These are phyloP conservation scores for Endomychus coccineus DNA, from an alignment of 2,888 invertebrate species.

Conservation along the genomic window DNA sequence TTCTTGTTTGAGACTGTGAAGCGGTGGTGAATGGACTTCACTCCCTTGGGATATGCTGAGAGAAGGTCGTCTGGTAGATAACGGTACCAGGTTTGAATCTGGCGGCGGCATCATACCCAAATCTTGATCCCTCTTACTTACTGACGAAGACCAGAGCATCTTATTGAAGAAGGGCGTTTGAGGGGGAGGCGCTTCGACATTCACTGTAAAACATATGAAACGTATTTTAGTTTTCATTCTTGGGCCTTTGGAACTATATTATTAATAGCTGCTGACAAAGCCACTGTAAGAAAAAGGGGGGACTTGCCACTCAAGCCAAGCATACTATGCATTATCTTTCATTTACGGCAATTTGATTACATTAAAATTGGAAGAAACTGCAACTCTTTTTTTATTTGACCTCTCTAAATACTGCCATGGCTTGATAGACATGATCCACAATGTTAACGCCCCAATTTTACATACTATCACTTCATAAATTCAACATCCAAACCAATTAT, in stretches of 20 bases:
- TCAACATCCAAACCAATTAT: slow-evolving; percentile 24
- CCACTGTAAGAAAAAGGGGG: slow-evolving; percentile 42
- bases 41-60: slow-evolving; percentile 49
- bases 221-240: slow-evolving; percentile 33
- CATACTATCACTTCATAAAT: slow-evolving; percentile 28
- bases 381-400: background rate
- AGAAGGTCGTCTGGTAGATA: slow-evolving; percentile 58
- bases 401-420: slow-evolving; percentile 25
- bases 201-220: slow-evolving; percentile 41
- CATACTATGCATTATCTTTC: slow-evolving; percentile 8
- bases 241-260: slow-evolving; percentile 18
- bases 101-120: slow-evolving; percentile 65
- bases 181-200: slow-evolving; percentile 29
- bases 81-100: slow-evolving; percentile 52
- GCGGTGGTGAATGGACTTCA: slow-evolving; percentile 50
- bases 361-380: background rate
- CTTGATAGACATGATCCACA: slow-evolving; percentile 44
- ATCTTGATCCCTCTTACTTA: slow-evolving; percentile 49
- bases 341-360: slow-evolving; percentile 1
- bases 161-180: slow-evolving; percentile 30
- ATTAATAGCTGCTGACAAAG: slow-evolving; percentile 40
- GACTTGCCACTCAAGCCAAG: slow-evolving; percentile 42
- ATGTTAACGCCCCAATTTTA: slow-evolving; percentile 39
- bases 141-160: slow-evolving; percentile 34
- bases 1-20: slow-evolving; percentile 56